Conservation (phyloP, 92 coral and sea anemone species). For the Parazoanthus atlanticus region DNA sequence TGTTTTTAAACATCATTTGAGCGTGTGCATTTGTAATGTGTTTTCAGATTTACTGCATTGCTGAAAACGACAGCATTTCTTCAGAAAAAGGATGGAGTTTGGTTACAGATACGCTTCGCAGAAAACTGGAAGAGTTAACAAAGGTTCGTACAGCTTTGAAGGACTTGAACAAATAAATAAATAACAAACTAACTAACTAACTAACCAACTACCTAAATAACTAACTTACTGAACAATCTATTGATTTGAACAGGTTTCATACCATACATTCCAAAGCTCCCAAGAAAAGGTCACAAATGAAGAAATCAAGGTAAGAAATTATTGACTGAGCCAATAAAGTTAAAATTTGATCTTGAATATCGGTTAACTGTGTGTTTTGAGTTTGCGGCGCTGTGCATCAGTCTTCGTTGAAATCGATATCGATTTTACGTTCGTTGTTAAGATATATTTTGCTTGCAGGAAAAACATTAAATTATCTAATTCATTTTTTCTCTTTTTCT, state of each 20-base stretch:
- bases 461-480: too few relatives aligned
- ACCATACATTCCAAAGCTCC: neutral
- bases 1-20: neutral
- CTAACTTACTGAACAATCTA: neutral
- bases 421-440: too few relatives aligned
- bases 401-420: too few relatives aligned
- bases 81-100: neutral
- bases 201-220: too few relatives aligned
- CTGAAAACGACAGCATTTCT: neutral
- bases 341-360: neutral
- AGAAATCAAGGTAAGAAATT: neutral
- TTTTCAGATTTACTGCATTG: conserved; percentile 19
- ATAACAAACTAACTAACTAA: too few relatives aligned
- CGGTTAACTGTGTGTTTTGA: too few relatives aligned
- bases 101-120: neutral
- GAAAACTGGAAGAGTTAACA: neutral
- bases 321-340: too few relatives aligned
- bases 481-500: too few relatives aligned
- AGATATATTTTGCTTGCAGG: too few relatives aligned
- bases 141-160: neutral
- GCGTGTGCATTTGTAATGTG: neutral
- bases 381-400: too few relatives aligned
- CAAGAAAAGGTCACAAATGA: neutral
- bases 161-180: too few relatives aligned
- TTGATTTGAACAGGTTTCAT: neutral